Evolutionary conservation across 2,113 vertebrate genomes (phyloP), one percentile per base, ranked within the genome.

Genomic region (Sander lucioperca): DNA sequence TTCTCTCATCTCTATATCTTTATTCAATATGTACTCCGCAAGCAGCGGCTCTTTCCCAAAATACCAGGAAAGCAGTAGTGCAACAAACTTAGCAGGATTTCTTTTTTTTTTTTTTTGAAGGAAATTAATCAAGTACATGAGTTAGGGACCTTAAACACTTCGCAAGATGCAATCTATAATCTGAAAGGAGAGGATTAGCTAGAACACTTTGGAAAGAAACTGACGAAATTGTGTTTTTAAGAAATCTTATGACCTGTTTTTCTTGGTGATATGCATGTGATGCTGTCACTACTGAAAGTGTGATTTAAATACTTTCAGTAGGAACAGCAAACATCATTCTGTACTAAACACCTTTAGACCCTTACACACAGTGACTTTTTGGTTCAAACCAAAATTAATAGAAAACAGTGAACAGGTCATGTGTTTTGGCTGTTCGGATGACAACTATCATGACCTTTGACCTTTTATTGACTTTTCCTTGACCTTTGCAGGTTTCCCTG

Each of bases 21-120:
- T 83, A 82, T 83, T 91, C 50, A 88, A 71, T 89, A 84, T 86
- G 90, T 92, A 90, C 94, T 95, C 95, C 91, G 91, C 93, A 94
- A 95, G 95, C 93, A 94, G 95, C 94, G 92, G 94, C 93, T 94
- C 93, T 95, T 95, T 95, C 95, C 96, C 94, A 91, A 59, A 93
- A 95, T 21, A 73, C 50, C 94, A 94, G 95, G 95, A 97, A 97
- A 97, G 96, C 94, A 95, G 95, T 97, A 99, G 97, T 99, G 97
- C 98, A 99, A 99, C 96, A 96, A 96, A 92, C 96, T 95, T 95
- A 89, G 89, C 89, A 91, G 86, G 86, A 79, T 89, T 90, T 39
- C 82, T 71, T 25, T 48, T 66, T 61, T 76, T 77, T 73, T 68
- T 58, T 2, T 39, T 39, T 23, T 21, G 33, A 56, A 68, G 67